A percentile compares a stretch with the other conserved stretches of the same genome.
Conservation (phyloP, 2,113 vertebrate species). For the Phrynosoma blainvillii region DNA sequence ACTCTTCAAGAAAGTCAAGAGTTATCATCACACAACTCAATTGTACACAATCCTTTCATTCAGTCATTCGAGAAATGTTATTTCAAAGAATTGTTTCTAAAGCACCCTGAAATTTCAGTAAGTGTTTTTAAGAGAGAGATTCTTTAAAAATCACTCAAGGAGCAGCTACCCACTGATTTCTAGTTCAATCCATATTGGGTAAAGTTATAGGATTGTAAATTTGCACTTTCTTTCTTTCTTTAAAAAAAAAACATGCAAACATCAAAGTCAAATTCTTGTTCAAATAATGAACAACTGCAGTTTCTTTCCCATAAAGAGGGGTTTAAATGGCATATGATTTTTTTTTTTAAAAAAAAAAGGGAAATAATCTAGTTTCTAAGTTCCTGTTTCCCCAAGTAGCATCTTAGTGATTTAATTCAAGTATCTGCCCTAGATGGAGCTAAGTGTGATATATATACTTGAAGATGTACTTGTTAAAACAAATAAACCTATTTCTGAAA, state of each 20-base stretch:
- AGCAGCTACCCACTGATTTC: slow-evolving; percentile 2
- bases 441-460: not conserved
- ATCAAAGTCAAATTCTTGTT: slow-evolving; percentile 20
- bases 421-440: not conserved
- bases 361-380: not conserved
- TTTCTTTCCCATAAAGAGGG: not conserved
- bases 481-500: slow-evolving; percentile 15
- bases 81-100: not conserved
- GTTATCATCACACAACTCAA: not conserved
- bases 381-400: slow-evolving; percentile 37
- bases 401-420: slow-evolving; percentile 13
- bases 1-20: not conserved
- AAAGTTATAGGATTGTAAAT: not conserved
- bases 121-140: not conserved
- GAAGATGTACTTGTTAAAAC: not conserved
- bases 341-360: not conserved
- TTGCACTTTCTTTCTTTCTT: not conserved
- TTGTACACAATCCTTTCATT: not conserved
- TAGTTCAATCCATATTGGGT: slow-evolving; percentile 8
- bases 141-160: not conserved
- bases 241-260: not conserved
- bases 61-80: slow-evolving; percentile 13
- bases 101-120: not conserved
- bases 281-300: slow-evolving; percentile 14
- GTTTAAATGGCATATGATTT: slow-evolving; percentile 7